Conservation (phyloP, 2,888 invertebrate species). For the Coenonympha arcania region DNA sequence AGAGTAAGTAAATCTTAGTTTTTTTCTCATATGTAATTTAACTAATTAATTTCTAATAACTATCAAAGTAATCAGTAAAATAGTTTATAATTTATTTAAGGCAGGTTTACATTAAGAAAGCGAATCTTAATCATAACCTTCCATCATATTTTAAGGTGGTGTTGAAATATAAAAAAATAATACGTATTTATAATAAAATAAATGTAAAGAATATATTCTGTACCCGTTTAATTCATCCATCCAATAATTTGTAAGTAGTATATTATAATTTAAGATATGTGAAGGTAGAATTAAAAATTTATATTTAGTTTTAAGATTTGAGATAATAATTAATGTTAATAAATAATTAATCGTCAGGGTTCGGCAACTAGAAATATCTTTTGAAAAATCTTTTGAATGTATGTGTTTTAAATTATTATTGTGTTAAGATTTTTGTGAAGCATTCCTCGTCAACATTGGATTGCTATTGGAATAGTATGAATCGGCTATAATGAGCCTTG, state of each 20-base stretch:
- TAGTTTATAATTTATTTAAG: constrained; percentile 5
- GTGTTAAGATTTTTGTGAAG: background rate
- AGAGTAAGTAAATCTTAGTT: background rate
- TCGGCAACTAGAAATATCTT: background rate
- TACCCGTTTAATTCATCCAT: background rate
- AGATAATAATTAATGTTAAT: background rate
- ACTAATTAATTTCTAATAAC: constrained; percentile 3
- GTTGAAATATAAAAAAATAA: constrained; percentile 17
- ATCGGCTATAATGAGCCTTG: too few species aligned
- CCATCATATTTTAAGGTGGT: constrained; percentile 1
- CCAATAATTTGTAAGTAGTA: too few species aligned
- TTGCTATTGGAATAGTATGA: too few species aligned
- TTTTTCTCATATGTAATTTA: constrained; percentile 4
- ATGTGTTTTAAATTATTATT: background rate
- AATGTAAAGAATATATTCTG: constrained; percentile 10
- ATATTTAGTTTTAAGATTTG: background rate
- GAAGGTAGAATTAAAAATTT: background rate
- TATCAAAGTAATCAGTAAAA: constrained; percentile 2
- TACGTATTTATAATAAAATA: constrained; percentile 18
- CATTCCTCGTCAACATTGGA: too few species aligned
- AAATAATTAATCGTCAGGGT: too few species aligned
- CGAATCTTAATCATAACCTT: background rate
- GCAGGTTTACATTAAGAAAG: background rate
- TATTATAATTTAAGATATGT: constrained; percentile 4
- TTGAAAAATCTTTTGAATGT: background rate